Evolutionary conservation across 2,113 vertebrate genomes (phyloP).

Genomic region (Tupaia chinensis): DNA sequence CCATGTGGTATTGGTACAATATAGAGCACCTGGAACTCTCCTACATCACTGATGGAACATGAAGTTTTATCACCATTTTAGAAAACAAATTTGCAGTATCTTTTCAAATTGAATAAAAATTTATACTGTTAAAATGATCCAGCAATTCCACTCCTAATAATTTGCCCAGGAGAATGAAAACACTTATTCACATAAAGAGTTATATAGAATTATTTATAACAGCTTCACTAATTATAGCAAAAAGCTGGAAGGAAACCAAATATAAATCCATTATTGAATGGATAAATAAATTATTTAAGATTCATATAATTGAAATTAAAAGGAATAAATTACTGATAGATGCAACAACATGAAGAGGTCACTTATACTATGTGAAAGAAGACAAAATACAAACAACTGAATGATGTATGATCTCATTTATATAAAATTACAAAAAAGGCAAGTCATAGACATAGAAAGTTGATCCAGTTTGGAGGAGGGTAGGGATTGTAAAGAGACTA

Average conservation of each 20-base stretch:
- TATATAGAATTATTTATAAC: not conserved
- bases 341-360: not conserved
- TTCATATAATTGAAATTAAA: not conserved
- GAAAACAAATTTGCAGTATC: not conserved
- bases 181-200: not conserved
- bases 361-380: not conserved
- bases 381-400: not conserved
- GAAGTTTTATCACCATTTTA: not conserved
- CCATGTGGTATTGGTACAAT: not conserved
- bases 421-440: not conserved
- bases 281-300: not conserved
- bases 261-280: not conserved
- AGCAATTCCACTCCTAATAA: not conserved
- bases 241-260: not conserved
- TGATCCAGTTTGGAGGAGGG: not conserved
- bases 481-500: rapidly evolving
- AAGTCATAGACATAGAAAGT: not conserved
- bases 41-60: not conserved
- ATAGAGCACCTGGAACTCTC: not conserved
- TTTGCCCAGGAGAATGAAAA: not conserved
- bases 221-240: not conserved
- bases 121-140: not conserved
- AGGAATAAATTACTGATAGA: not conserved
- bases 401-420: not conserved
- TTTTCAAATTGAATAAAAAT: not conserved